Percentiles rank a stretch among this genome's conserved stretches.
Conservation (phyloP, 2,797 vertebrate species). For the Harpagifer antarcticus region DNA sequence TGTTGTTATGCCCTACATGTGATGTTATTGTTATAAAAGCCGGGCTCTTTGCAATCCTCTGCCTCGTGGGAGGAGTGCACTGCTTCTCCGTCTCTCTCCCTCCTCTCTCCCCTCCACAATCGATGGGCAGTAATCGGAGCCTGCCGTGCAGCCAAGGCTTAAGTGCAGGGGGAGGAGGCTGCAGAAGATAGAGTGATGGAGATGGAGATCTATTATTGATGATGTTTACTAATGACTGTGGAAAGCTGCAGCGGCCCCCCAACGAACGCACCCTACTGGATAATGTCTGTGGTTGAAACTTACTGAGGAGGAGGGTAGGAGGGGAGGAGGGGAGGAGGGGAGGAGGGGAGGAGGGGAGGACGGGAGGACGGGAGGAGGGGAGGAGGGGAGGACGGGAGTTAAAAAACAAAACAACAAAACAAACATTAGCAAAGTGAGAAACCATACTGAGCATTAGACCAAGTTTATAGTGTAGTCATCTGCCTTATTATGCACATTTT, state of each 20-base stretch:
- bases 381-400: constrained; percentile 21
- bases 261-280: constrained; percentile 62
- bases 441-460: background rate
- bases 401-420: constrained; percentile 65
- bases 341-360: constrained; percentile 21
- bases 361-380: constrained; percentile 23
- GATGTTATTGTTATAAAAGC: constrained; percentile 69
- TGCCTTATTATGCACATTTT: no score
- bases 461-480: background rate
- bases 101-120: constrained; percentile 70
- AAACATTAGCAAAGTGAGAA: constrained; percentile 41
- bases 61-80: constrained; percentile 42
- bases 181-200: constrained; percentile 78
- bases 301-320: constrained; percentile 40
- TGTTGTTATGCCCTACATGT: constrained; percentile 50
- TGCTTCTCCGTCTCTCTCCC: constrained; percentile 34
- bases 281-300: constrained; percentile 65
- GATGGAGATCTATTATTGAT: constrained; percentile 87
- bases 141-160: constrained; percentile 68
- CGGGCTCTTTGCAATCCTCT: constrained; percentile 31
- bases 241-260: constrained; percentile 76
- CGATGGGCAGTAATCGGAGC: constrained; percentile 84
- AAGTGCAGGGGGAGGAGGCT: constrained; percentile 80
- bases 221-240: constrained; percentile 84
- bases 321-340: constrained; percentile 17